phyloP scores from a whole-genome alignment of 2,797 vertebrate genomes.

The Meda fulgida region DNA sequence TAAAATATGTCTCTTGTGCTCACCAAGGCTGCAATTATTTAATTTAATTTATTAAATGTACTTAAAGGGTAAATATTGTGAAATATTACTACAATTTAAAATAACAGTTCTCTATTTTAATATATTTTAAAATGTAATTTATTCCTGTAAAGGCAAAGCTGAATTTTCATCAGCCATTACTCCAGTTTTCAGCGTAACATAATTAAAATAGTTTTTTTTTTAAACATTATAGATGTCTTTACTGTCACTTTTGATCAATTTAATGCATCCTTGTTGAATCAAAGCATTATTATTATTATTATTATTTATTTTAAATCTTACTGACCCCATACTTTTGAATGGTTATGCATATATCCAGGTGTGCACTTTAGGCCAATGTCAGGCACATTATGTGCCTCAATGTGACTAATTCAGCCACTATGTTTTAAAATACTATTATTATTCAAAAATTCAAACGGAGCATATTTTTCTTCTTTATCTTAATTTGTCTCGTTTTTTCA shows the following conservation, averaged over 20 bases:
- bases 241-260: not conserved
- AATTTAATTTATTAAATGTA: no score
- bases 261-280: not conserved
- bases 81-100: not conserved
- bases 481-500: not conserved
- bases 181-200: not conserved
- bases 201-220: no score
- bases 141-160: not conserved
- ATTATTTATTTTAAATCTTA: not conserved
- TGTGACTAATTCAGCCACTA: not conserved
- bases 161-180: not conserved
- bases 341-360: not conserved
- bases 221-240: not conserved
- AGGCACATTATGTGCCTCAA: not conserved
- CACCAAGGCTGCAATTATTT: not conserved
- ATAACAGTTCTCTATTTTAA: not conserved
- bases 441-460: not conserved
- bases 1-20: not conserved
- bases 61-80: not conserved
- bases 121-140: not conserved
- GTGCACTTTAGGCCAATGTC: not conserved
- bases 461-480: not conserved
- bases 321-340: not conserved
- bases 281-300: no score
- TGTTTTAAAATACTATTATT: not conserved